phyloP scores from a whole-genome alignment of 1,140 invertebrate species.

The Argopecten irradians region DNA sequence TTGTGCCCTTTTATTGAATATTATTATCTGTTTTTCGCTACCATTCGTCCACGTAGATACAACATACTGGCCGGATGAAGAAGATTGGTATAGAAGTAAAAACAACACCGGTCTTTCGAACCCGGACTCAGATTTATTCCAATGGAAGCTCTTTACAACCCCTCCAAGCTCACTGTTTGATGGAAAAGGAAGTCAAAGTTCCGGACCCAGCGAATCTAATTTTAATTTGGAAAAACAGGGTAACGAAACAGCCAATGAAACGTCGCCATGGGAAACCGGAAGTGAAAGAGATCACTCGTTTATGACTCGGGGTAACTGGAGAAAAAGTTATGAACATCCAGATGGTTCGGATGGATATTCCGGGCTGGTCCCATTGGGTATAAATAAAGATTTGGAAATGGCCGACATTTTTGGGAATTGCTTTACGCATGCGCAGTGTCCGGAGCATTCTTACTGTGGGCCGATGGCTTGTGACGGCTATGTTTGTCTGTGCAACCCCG shows the following conservation, averaged over 20 bases:
- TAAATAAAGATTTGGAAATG: neutral
- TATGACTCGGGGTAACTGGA: neutral
- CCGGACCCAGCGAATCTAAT: neutral
- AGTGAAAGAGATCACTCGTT: neutral
- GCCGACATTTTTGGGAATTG: slow-evolving; percentile 23
- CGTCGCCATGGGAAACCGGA: neutral
- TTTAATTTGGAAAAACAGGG: neutral
- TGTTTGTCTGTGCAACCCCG: slow-evolving; percentile 40
- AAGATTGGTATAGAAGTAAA: neutral
- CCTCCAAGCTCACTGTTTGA: neutral
- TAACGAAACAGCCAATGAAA: neutral
- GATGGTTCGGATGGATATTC: neutral
- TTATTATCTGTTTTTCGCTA: too few species aligned
- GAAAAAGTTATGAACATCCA: neutral
- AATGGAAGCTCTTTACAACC: neutral
- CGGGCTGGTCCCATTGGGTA: neutral
- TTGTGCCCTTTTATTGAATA: too few species aligned
- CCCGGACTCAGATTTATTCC: neutral
- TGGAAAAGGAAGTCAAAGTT: neutral
- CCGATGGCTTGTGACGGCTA: slow-evolving; percentile 42
- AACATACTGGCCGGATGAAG: neutral
- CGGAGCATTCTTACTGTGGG: slow-evolving; percentile 36
- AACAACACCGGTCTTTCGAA: neutral
- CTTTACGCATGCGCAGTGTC: slow-evolving; percentile 31
- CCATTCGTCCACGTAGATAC: too few species aligned